These are phyloP conservation scores for Scopus umbretta DNA, from an alignment of 2,113 vertebrate genomes.

Conservation along the genomic window DNA sequence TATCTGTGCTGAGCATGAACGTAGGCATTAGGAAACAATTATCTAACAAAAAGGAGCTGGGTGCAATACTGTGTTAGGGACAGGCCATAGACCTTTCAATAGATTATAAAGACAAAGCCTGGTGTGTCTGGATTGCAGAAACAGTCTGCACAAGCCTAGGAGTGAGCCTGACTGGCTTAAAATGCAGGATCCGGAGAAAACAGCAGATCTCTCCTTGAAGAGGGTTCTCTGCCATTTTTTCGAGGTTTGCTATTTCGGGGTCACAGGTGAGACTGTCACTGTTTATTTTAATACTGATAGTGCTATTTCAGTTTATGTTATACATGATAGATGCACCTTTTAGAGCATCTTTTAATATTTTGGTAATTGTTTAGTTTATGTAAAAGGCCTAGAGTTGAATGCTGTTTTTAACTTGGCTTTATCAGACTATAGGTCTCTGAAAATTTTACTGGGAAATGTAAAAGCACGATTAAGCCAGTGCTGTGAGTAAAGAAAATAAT, in stretches of 20 bases:
- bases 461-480: conserved; percentile 30
- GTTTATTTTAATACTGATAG: background rate
- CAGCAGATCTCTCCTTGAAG: background rate
- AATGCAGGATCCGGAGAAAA: background rate
- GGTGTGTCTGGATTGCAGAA: background rate
- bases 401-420: background rate
- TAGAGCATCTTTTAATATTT: background rate
- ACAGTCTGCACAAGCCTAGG: background rate
- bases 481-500: conserved; percentile 42
- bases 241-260: background rate
- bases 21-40: background rate
- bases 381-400: background rate
- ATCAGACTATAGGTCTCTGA: background rate
- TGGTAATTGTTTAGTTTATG: background rate
- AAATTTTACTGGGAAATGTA: conserved; percentile 29
- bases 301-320: background rate
- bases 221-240: background rate
- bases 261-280: background rate
- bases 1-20: background rate
- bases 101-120: background rate
- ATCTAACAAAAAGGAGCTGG: background rate
- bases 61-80: background rate
- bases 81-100: background rate
- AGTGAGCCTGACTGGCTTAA: background rate
- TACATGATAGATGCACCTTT: background rate